phyloP scores from a whole-genome alignment of 2,888 invertebrate genomes.

The Spilosoma lubricipeda region DNA sequence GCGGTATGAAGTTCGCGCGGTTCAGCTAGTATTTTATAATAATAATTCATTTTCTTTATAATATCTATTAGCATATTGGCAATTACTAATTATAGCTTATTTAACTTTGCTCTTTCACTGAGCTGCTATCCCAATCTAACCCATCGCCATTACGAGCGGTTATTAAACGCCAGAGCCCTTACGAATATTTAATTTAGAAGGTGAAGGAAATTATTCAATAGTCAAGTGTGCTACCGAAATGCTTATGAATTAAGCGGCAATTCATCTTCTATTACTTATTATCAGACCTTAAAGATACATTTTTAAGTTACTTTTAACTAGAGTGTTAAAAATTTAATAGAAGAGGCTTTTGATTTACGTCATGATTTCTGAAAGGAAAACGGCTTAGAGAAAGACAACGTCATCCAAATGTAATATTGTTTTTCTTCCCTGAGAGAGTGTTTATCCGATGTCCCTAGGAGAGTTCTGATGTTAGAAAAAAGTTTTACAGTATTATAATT shows the following conservation, averaged over 20 bases:
- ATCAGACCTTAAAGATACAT: neutral
- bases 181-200: conserved; percentile 49
- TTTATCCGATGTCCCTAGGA: too few relatives aligned
- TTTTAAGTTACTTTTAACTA: conserved; percentile 9
- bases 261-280: conserved; percentile 26
- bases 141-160: conserved; percentile 41
- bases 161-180: conserved; percentile 49
- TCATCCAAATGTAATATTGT: too few relatives aligned
- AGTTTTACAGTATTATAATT: too few relatives aligned
- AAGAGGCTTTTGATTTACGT: neutral
- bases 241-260: conserved; percentile 28
- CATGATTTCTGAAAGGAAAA: neutral
- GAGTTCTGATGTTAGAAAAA: too few relatives aligned
- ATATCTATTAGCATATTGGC: too few relatives aligned
- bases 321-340: neutral
- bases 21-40: too few relatives aligned
- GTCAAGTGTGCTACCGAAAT: conserved; percentile 32
- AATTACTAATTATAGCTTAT: conserved; percentile 9
- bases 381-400: neutral
- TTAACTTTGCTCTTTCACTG: conserved; percentile 12
- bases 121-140: conserved; percentile 28
- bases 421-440: too few relatives aligned
- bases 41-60: too few relatives aligned
- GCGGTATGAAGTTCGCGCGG: too few relatives aligned
- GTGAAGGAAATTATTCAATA: conserved; percentile 49